These are phyloP conservation scores for Homarus gammarus DNA, from an alignment of 2,888 invertebrate species.

Conservation along the genomic window DNA sequence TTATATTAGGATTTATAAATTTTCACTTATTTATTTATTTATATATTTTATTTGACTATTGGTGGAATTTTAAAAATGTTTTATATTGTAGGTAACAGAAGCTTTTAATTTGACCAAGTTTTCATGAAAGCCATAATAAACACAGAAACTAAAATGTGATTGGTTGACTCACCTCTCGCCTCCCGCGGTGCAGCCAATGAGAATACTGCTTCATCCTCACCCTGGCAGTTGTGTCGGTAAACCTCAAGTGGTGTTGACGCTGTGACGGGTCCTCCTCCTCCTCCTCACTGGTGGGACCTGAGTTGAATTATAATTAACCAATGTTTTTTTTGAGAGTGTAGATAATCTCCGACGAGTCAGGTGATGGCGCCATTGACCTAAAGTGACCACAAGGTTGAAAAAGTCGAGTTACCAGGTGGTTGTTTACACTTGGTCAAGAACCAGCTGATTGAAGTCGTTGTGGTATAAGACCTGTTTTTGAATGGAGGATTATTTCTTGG, in stretches of 20 bases:
- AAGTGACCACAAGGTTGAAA: neutral
- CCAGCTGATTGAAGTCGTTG: slow-evolving; percentile 38
- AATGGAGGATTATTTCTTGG: slow-evolving; percentile 19
- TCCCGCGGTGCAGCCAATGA: slow-evolving; percentile 2
- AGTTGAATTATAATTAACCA: neutral
- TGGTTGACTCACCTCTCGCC: neutral
- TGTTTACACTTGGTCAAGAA: neutral
- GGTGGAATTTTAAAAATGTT: neutral
- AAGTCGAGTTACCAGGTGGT: slow-evolving; percentile 30
- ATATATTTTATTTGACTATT: neutral
- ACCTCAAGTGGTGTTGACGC: slow-evolving; percentile 14
- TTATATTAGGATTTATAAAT: neutral
- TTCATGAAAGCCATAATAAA: slow-evolving; percentile 35
- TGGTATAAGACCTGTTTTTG: slow-evolving; percentile 1
- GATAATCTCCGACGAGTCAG: neutral
- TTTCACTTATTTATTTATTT: neutral
- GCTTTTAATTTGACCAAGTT: slow-evolving; percentile 13
- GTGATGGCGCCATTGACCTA: slow-evolving; percentile 2
- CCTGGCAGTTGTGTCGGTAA: neutral
- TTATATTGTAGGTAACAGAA: neutral
- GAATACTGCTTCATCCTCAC: neutral
- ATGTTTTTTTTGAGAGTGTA: slow-evolving; percentile 11
- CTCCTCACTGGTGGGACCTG: neutral
- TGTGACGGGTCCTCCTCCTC: slow-evolving; percentile 6
- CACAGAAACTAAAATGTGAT: neutral